A percentile compares a stretch with the other conserved stretches of the same genome.
These are phyloP conservation scores for Antheraea yamamai DNA, from an alignment of 2,888 invertebrate genomes.

Conservation along the genomic window DNA sequence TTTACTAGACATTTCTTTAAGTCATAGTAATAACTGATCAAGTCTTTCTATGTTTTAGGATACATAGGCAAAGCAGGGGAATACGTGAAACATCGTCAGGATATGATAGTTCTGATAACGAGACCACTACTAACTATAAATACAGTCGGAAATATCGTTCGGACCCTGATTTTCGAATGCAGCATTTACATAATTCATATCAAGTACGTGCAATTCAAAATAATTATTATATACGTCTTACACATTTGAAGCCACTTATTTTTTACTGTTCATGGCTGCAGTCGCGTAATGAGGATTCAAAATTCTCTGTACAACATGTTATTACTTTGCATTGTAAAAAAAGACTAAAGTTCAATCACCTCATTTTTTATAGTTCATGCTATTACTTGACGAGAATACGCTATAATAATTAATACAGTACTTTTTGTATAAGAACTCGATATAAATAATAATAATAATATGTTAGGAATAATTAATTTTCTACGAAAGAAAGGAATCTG, in stretches of 20 bases:
- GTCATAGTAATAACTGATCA: not conserved
- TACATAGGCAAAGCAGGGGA: conserved; percentile 83
- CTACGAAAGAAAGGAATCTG: too few species aligned
- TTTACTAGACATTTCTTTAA: not conserved
- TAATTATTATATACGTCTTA: conserved; percentile 16
- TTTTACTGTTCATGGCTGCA: too few species aligned
- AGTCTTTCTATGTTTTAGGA: conserved; percentile 52
- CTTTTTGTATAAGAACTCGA: not conserved
- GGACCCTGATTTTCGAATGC: conserved; percentile 92
- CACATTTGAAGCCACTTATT: not conserved
- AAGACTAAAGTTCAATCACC: not conserved
- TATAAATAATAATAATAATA: not conserved
- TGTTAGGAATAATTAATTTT: not conserved
- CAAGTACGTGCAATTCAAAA: conserved; percentile 55
- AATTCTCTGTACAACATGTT: not conserved
- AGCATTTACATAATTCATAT: conserved; percentile 82
- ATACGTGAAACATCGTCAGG: conserved; percentile 94
- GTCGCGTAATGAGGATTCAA: not conserved
- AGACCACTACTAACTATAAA: conserved; percentile 85
- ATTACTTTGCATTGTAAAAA: not conserved
- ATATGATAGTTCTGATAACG: conserved; percentile 94
- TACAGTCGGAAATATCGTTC: conserved; percentile 90
- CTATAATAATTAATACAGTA: not conserved
- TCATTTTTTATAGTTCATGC: not conserved
- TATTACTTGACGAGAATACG: not conserved